phyloP scores from a whole-genome alignment of 1,140 invertebrate genomes.

The Hetaerina americana region DNA sequence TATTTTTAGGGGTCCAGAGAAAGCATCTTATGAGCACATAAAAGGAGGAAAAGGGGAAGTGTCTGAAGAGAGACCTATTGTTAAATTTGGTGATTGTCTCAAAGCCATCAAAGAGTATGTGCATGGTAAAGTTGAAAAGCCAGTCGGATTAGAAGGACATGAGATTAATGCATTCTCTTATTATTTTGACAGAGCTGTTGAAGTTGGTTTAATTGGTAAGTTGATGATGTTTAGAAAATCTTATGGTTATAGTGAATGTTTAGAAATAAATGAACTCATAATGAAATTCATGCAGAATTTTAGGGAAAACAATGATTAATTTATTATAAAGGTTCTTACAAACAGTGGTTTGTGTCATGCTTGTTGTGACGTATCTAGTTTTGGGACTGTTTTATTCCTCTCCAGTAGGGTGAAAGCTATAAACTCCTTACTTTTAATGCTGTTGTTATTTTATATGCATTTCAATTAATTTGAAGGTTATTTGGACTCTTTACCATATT shows the following conservation, averaged over 20 bases:
- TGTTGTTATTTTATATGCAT: no score
- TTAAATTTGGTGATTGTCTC: conserved; percentile 46
- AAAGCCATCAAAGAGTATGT: conserved; percentile 45
- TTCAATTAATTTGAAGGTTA: no score
- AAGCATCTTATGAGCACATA: conserved; percentile 21
- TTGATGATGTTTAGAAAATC: no score
- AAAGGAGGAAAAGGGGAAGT: conserved; percentile 20
- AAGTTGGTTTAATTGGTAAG: conserved; percentile 59
- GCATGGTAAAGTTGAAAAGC: conserved; percentile 39
- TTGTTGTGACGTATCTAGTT: not conserved
- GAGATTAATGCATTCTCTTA: conserved; percentile 81
- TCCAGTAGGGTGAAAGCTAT: conserved; percentile 4
- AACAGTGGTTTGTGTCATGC: no score
- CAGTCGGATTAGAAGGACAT: conserved; percentile 44
- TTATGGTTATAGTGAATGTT: no score
- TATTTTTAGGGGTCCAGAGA: conserved; percentile 24
- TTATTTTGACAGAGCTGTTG: conserved; percentile 80
- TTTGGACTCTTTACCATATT: no score
- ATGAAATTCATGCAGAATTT: no score
- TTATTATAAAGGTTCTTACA: no score
- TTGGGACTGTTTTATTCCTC: conserved; percentile 12
- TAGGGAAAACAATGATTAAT: no score
- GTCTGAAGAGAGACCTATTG: conserved; percentile 42
- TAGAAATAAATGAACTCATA: no score
- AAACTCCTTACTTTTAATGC: conserved; percentile 8